A percentile compares a stretch with the other conserved stretches of the same genome.
Conservation (phyloP, 2,888 invertebrate species). For the Yponomeuta malinellus region DNA sequence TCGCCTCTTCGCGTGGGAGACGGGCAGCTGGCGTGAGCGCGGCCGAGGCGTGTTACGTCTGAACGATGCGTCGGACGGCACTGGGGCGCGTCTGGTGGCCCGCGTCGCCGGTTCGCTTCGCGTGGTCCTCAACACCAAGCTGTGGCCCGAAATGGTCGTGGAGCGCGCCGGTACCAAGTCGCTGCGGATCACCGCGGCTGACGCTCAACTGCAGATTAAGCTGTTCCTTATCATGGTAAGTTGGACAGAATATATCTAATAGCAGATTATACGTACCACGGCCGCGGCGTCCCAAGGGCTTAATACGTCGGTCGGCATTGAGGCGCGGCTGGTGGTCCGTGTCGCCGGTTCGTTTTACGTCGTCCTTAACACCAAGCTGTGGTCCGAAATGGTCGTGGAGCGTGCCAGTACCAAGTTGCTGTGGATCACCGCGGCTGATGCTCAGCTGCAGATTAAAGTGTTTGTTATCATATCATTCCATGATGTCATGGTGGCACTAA, state of each 20-base stretch:
- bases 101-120: constrained; percentile 92
- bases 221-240: constrained; percentile 90
- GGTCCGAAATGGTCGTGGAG: constrained; percentile 95
- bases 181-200: constrained; percentile 90
- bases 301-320: constrained; percentile 65
- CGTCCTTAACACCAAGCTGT: constrained; percentile 94
- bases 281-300: too few relatives aligned
- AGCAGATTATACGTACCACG: neutral
- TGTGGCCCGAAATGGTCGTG: constrained; percentile 94
- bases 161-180: constrained; percentile 92
- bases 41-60: constrained; percentile 92
- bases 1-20: constrained; percentile 93
- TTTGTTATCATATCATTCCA: constrained; percentile 37
- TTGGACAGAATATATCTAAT: constrained; percentile 16
- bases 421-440: constrained; percentile 90
- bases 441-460: constrained; percentile 87
- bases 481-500: too few relatives aligned
- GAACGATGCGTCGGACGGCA: constrained; percentile 80
- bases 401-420: constrained; percentile 91
- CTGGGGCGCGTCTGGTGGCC: constrained; percentile 88
- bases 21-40: constrained; percentile 91
- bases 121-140: constrained; percentile 93
- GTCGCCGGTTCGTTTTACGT: constrained; percentile 92
- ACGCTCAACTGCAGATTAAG: constrained; percentile 87
- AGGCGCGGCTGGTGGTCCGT: constrained; percentile 90